Evolutionary conservation across 2,797 vertebrate genomes (phyloP).

Genomic region (Psittacula echo): DNA sequence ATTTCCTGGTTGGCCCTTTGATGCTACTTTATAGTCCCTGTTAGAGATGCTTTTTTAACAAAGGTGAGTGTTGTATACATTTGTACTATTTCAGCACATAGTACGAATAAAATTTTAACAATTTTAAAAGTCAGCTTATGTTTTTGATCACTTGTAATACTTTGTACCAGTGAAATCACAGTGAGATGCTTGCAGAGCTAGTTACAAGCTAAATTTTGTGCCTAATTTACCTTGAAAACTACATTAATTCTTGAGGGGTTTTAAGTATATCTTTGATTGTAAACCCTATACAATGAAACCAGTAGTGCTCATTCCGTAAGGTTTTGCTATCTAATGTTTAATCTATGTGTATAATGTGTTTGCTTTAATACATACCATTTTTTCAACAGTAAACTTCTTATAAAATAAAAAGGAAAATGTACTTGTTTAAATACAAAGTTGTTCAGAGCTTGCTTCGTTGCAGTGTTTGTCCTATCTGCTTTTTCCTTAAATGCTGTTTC

Average conservation of each 20-base stretch:
- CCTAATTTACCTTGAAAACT: slow-evolving; percentile 56
- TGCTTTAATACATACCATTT: slow-evolving; percentile 76
- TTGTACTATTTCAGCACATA: slow-evolving; percentile 58
- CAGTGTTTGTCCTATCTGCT: background rate
- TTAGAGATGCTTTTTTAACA: slow-evolving; percentile 53
- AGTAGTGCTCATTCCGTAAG: slow-evolving; percentile 47
- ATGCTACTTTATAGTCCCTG: slow-evolving; percentile 25
- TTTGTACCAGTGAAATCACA: slow-evolving; percentile 45
- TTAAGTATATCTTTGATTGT: slow-evolving; percentile 64
- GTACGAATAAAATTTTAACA: slow-evolving; percentile 10
- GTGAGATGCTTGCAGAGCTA: slow-evolving; percentile 68
- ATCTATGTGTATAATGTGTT: slow-evolving; percentile 71
- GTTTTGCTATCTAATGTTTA: slow-evolving; percentile 75
- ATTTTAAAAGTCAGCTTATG: background rate
- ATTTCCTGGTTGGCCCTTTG: slow-evolving; percentile 7
- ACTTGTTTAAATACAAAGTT: slow-evolving; percentile 75
- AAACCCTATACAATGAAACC: slow-evolving; percentile 43
- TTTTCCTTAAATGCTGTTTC: background rate
- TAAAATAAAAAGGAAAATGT: slow-evolving; percentile 74
- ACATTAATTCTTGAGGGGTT: slow-evolving; percentile 43
- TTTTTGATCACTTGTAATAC: slow-evolving; percentile 56
- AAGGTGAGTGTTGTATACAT: slow-evolving; percentile 17
- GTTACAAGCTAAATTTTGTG: slow-evolving; percentile 58
- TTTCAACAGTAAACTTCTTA: slow-evolving; percentile 77
- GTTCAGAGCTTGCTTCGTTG: slow-evolving; percentile 6